Base-by-base conservation (phyloP, 2,797 vertebrate species). In the Spondyliosoma cantharus region DNA sequence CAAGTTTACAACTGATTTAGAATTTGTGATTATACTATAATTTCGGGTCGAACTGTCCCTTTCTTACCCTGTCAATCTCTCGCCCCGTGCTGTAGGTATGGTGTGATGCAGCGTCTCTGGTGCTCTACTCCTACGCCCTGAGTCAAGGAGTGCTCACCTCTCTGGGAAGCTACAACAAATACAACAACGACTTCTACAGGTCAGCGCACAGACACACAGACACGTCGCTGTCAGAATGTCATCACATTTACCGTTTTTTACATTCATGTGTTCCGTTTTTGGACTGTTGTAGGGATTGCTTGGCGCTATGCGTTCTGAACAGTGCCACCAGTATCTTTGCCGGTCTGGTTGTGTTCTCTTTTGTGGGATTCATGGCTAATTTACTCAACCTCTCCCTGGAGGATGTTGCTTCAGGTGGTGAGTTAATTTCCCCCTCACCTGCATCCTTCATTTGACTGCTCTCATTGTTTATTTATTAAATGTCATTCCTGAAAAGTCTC, bases 111-210 rank as follows among this genome's bases (percentile, higher is more conserved):
- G 96, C 94, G 24, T 96, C 94, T 3, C 96, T 97, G 85, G 97
- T 98, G 83, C 94, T 98, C 76, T 98, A 96, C 91, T 97, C 97
- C 37, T 97, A 96, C 0, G 96, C 95, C 19, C 93, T 97, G 74
- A 96, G 96, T 76, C 95, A 96, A 82, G 98, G 98, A 0, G 97
- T 97, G n/a, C 93, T 98, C 57, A 98, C 96, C 0, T 94, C 97
- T 54, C 90, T 99, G 83, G 97, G 97, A 63, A 99, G 98, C 93
- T 99, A 97, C 93, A 99, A 98, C 90, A 96, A 96, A 65, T 99
- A 97, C 59, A 95, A 95, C 92, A 97, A 97, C 91, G 95, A 99
- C 92, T 98, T 97, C 83, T 99, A 97, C 95, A 96, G 94, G 98
- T 99, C 82, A 87, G 93, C 52, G 7, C 43, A 16, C 24, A 49